Conservation (phyloP, 2,888 invertebrate genomes). For the Trachelus tabidus region DNA sequence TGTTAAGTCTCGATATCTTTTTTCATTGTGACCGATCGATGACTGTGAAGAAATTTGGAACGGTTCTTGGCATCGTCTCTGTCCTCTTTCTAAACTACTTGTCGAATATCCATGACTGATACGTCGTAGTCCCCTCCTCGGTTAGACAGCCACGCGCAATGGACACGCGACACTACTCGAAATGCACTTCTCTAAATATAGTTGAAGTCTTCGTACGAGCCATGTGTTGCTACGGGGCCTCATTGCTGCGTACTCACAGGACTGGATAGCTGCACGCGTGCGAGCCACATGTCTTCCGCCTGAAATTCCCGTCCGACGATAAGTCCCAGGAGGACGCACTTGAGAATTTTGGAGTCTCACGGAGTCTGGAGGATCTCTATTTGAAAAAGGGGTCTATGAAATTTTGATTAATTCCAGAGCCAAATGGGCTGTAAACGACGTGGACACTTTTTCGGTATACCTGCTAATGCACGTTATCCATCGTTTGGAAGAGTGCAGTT, state of each 20-base stretch:
- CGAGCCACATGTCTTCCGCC: not conserved
- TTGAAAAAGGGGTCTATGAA: not conserved
- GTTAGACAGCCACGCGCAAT: not conserved
- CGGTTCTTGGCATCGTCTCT: not conserved
- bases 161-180: slow-evolving; percentile 5
- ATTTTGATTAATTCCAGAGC: not conserved
- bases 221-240: not conserved
- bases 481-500: not conserved
- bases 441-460: not conserved
- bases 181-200: not conserved
- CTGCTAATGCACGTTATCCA: not conserved
- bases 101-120: not conserved
- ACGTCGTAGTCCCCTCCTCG: not conserved
- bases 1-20: not conserved
- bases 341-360: not conserved
- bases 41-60: not conserved
- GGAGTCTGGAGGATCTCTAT: not conserved
- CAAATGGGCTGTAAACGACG: not conserved
- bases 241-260: not conserved
- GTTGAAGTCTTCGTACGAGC: not conserved
- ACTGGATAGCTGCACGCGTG: not conserved
- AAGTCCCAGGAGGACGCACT: not conserved
- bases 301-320: not conserved
- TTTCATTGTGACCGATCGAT: not conserved
- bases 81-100: not conserved